A percentile compares a stretch with the other conserved stretches of the same genome.
These are phyloP conservation scores for Alviniconcha strummeri DNA, from an alignment of 2,888 invertebrate genomes.

Conservation along the genomic window DNA sequence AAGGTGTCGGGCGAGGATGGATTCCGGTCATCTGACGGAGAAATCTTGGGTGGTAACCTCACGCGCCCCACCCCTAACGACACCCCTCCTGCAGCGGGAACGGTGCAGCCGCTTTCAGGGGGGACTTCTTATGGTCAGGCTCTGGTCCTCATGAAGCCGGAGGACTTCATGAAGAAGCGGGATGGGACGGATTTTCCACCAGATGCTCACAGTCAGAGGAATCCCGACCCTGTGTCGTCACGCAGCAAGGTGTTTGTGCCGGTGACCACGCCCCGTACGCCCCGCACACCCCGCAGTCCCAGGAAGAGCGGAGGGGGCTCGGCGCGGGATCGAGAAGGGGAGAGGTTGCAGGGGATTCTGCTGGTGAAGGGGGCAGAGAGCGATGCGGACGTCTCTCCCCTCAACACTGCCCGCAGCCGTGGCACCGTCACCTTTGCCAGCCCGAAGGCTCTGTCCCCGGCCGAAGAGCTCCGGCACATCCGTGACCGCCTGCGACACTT, in stretches of 20 bases:
- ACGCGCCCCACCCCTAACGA: neutral
- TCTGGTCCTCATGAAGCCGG: conserved; percentile 42
- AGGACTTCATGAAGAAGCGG: conserved; percentile 43
- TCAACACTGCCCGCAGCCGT: conserved; percentile 23
- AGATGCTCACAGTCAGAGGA: neutral
- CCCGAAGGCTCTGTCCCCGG: conserved; percentile 35
- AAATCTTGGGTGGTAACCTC: conserved; percentile 31
- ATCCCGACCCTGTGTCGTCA: neutral
- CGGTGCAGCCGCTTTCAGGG: neutral
- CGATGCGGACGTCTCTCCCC: conserved; percentile 29
- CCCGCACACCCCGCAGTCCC: conserved; percentile 25
- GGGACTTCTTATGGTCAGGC: neutral
- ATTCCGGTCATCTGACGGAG: conserved; percentile 12
- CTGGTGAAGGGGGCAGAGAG: conserved; percentile 28
- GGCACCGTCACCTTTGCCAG: conserved; percentile 31
- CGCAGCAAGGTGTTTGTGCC: neutral
- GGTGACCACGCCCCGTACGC: neutral
- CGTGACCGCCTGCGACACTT: conserved; percentile 58
- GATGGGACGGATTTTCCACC: conserved; percentile 27
- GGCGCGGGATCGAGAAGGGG: neutral
- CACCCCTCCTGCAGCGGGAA: neutral
- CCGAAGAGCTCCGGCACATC: conserved; percentile 57
- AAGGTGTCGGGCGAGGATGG: conserved; percentile 1
- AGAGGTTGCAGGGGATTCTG: conserved; percentile 28
- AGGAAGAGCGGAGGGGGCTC: conserved; percentile 13